phyloP scores from a whole-genome alignment of 2,113 vertebrate genomes.

The Empidonax alnorum region DNA sequence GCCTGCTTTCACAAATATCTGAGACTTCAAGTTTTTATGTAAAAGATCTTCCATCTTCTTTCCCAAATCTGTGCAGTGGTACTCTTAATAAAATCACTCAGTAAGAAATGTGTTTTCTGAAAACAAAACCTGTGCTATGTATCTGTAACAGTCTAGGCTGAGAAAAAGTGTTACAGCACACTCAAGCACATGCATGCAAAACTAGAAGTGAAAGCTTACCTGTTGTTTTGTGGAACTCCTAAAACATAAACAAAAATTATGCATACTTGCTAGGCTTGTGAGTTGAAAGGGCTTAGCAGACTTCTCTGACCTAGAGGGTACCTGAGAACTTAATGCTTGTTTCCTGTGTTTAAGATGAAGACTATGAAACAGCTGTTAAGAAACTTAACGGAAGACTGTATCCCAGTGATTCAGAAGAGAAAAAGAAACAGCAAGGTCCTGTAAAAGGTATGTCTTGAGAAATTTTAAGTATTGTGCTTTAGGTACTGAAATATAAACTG shows the following conservation, averaged over 20 bases:
- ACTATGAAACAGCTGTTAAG: slow-evolving; percentile 90
- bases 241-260: background rate
- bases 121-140: background rate
- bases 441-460: slow-evolving; percentile 64
- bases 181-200: background rate
- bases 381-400: slow-evolving; percentile 93
- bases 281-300: background rate
- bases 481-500: background rate
- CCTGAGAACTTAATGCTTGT: background rate
- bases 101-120: background rate
- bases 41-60: background rate
- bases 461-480: background rate
- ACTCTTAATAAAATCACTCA: background rate
- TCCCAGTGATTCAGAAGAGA: slow-evolving; percentile 69
- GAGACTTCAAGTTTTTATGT: background rate
- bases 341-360: slow-evolving; percentile 85
- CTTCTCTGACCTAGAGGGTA: background rate
- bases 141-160: background rate
- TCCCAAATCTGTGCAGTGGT: background rate
- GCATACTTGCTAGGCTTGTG: background rate
- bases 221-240: background rate
- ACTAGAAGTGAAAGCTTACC: background rate
- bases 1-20: background rate
- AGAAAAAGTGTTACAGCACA: background rate
- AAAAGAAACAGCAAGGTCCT: slow-evolving; percentile 16